These are phyloP conservation scores for Lamellibrachia luymesi DNA, from an alignment of 1,140 invertebrate genomes.

Conservation along the genomic window DNA sequence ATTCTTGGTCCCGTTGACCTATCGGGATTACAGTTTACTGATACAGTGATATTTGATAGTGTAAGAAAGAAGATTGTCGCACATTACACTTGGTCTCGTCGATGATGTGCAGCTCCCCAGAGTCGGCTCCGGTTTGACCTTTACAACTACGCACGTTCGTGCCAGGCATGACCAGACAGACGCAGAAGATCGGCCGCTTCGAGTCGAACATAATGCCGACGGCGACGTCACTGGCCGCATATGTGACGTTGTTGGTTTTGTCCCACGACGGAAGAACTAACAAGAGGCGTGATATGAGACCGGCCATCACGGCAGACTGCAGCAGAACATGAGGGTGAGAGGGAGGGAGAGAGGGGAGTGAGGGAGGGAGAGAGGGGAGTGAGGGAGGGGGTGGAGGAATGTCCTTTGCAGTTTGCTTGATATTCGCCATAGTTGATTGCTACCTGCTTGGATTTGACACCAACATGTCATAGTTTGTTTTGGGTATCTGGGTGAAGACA, in stretches of 20 bases:
- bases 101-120: background rate
- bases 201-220: background rate
- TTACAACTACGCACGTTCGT: background rate
- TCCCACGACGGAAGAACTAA: background rate
- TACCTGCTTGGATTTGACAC: too few relatives aligned
- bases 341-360: too few relatives aligned
- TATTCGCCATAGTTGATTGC: too few relatives aligned
- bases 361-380: too few relatives aligned
- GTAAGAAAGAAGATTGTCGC: background rate
- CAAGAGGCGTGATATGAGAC: background rate
- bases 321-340: background rate
- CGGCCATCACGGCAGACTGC: background rate
- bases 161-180: background rate
- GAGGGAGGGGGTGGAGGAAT: too few relatives aligned
- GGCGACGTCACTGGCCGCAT: background rate
- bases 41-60: background rate
- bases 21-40: background rate
- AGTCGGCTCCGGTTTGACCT: background rate
- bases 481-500: too few relatives aligned
- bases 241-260: background rate
- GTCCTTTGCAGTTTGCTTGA: too few relatives aligned
- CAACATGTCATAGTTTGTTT: too few relatives aligned
- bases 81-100: background rate
- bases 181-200: background rate
- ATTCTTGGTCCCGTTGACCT: too few relatives aligned